A percentile compares a stretch with the other conserved stretches of the same genome.
Conservation (phyloP, 2,888 invertebrate species). For the Camponotus fellah region DNA sequence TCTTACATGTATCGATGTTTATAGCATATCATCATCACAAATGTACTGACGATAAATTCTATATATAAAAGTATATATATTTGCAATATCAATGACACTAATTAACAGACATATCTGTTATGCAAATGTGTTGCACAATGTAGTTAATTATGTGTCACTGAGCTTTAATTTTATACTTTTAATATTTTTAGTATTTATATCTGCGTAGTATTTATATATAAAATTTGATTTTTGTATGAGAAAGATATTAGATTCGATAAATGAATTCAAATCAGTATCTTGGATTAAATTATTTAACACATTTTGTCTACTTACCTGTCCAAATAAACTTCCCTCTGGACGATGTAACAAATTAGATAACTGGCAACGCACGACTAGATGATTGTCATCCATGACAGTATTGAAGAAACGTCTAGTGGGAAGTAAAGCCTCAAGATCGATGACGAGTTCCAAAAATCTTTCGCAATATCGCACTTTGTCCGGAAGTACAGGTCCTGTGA, state of each 20-base stretch:
- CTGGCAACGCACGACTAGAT: conserved; percentile 96
- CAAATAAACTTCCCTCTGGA: conserved; percentile 95
- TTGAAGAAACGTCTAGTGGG: conserved; percentile 99
- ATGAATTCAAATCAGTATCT: conserved; percentile 48
- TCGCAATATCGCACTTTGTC: conserved; percentile 94
- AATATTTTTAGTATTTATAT: conserved; percentile 66
- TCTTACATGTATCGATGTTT: conserved; percentile 33
- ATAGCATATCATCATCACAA: conserved; percentile 18
- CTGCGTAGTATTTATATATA: conserved; percentile 49
- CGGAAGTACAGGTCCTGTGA: conserved; percentile 81
- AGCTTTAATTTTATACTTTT: conserved; percentile 58
- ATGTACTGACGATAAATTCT: conserved; percentile 15
- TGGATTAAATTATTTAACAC: conserved; percentile 47
- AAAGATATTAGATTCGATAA: conserved; percentile 62
- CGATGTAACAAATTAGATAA: conserved; percentile 92
- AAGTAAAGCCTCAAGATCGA: conserved; percentile 97
- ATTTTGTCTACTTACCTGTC: conserved; percentile 90
- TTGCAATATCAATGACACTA: conserved; percentile 35
- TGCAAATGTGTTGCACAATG: conserved; percentile 24
- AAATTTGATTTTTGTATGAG: conserved; percentile 64
- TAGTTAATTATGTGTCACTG: conserved; percentile 36
- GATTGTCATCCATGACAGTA: conserved; percentile 97
- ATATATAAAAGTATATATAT: conserved; percentile 26
- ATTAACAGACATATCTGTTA: conserved; percentile 1
- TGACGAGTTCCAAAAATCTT: conserved; percentile 97